A percentile compares a stretch with the other conserved stretches of the same genome.
These are phyloP conservation scores for Rhagophthalmus giganteus DNA, from an alignment of 2,888 invertebrate species.

Conservation along the genomic window DNA sequence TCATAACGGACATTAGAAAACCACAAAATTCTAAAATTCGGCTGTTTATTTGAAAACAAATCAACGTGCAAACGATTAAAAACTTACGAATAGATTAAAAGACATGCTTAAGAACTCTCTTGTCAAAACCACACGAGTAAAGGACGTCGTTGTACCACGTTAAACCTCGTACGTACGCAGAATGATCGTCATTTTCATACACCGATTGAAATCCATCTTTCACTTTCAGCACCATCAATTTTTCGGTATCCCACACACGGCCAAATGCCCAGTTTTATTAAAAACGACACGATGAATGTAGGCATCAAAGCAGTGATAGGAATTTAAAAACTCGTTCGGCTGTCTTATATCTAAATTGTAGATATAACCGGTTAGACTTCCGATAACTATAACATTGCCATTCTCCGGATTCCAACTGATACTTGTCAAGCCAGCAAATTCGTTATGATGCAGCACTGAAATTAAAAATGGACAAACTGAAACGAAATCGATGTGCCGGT, in stretches of 20 bases:
- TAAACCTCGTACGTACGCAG: slow-evolving; percentile 61
- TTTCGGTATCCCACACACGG: slow-evolving; percentile 57
- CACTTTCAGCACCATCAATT: slow-evolving; percentile 55
- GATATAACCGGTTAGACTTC: slow-evolving; percentile 59
- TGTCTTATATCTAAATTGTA: slow-evolving; percentile 59
- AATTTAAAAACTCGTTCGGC: slow-evolving; percentile 47
- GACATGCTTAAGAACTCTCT: slow-evolving; percentile 52
- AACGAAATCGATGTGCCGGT: no score
- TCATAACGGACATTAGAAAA: no score
- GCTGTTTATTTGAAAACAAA: no score
- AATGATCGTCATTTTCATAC: slow-evolving; percentile 57
- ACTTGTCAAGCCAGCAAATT: slow-evolving; percentile 52
- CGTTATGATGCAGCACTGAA: slow-evolving; percentile 53
- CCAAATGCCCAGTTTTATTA: slow-evolving; percentile 53
- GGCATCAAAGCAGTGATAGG: slow-evolving; percentile 46
- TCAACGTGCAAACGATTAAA: no score
- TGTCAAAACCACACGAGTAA: slow-evolving; percentile 65
- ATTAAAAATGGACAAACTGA: no score
- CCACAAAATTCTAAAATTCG: no score
- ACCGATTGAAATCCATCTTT: slow-evolving; percentile 46
- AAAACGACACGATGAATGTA: slow-evolving; percentile 53
- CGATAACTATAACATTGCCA: slow-evolving; percentile 56
- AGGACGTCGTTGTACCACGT: slow-evolving; percentile 59
- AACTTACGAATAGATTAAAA: no score
- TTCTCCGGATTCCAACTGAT: slow-evolving; percentile 54